Conservation (phyloP, 1,140 invertebrate species). For the Tetramorium parvispinum region DNA sequence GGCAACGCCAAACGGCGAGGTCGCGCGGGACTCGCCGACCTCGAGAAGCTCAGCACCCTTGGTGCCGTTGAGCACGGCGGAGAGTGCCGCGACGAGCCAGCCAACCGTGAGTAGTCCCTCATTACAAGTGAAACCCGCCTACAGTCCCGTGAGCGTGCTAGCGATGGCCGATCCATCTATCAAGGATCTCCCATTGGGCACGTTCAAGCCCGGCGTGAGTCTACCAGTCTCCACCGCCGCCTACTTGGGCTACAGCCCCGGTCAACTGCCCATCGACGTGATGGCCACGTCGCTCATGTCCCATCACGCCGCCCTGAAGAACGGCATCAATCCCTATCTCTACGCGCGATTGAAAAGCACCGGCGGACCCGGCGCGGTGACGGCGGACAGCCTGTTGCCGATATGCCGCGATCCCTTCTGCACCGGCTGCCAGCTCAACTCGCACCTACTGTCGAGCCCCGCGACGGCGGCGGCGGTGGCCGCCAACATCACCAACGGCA, state of each 20-base stretch:
- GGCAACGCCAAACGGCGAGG: constrained; percentile 81
- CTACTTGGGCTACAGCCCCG: constrained; percentile 85
- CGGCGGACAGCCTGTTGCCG: constrained; percentile 86
- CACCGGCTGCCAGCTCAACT: constrained; percentile 94
- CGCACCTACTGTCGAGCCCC: constrained; percentile 88
- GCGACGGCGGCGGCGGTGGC: constrained; percentile 81
- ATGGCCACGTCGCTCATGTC: constrained; percentile 91
- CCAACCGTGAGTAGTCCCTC: constrained; percentile 82
- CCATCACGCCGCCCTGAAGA: constrained; percentile 89
- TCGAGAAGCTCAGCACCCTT: constrained; percentile 79
- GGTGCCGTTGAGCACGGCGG: constrained; percentile 40
- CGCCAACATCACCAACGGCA: constrained; percentile 89
- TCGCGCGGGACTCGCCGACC: constrained; percentile 83
- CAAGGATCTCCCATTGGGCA: constrained; percentile 88
- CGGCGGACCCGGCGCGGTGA: constrained; percentile 77
- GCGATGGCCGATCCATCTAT: constrained; percentile 86
- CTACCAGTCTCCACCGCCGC: constrained; percentile 87
- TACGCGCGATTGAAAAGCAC: constrained; percentile 90
- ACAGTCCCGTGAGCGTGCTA: constrained; percentile 77
- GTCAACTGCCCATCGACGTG: constrained; percentile 88
- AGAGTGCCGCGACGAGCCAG: constrained; percentile 47
- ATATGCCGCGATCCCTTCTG: constrained; percentile 96
- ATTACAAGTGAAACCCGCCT: constrained; percentile 85
- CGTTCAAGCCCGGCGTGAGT: constrained; percentile 87
- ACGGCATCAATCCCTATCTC: constrained; percentile 89